These are phyloP conservation scores for Progne subis DNA, from an alignment of 2,113 vertebrate genomes.

Conservation along the genomic window DNA sequence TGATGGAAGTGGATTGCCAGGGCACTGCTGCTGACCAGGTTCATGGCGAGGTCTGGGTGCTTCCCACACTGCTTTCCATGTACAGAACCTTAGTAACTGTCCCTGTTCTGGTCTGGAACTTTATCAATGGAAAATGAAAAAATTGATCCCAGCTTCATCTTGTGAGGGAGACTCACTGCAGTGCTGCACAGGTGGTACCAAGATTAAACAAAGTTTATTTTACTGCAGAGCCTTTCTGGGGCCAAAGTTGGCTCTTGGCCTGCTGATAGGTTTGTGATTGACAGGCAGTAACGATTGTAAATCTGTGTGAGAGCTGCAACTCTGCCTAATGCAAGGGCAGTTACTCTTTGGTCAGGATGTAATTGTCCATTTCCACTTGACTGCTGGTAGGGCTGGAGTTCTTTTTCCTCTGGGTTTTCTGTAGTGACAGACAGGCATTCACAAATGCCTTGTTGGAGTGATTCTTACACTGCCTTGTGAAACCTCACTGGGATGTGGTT, in stretches of 20 bases:
- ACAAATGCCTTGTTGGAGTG: neutral
- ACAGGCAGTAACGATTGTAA: neutral
- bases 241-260: neutral
- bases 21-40: neutral
- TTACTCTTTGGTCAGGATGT: neutral
- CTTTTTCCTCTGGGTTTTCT: neutral
- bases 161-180: neutral
- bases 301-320: neutral
- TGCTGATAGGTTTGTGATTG: neutral
- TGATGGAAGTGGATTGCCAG: neutral
- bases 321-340: neutral
- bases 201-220: neutral
- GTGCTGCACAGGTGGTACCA: neutral
- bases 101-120: neutral
- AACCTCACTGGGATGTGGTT: neutral
- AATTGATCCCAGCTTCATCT: neutral
- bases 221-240: neutral
- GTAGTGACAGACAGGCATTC: neutral
- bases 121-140: neutral
- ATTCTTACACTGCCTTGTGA: neutral
- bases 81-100: neutral
- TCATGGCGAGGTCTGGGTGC: neutral
- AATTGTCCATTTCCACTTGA: neutral
- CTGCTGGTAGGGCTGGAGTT: neutral
- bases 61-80: neutral